Evolutionary conservation across 2,797 vertebrate species (phyloP).

Genomic region (Hoplostethus mediterraneus): DNA sequence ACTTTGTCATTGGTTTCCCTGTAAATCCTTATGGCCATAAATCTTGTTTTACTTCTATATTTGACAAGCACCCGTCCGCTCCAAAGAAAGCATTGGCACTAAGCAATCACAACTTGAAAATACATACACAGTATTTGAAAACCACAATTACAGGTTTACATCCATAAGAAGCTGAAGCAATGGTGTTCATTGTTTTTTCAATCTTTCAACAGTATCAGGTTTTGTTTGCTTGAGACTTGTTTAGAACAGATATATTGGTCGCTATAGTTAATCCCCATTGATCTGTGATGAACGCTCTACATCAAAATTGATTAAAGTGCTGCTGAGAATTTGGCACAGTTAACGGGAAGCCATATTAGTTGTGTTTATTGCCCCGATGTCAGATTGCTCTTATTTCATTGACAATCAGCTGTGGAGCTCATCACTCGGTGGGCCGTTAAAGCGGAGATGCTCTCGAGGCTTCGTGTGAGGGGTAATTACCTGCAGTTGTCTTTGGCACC

Average conservation of each 20-base stretch:
- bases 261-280: slow-evolving; percentile 65
- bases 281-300: slow-evolving; percentile 15
- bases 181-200: slow-evolving; percentile 73
- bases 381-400: slow-evolving; percentile 2
- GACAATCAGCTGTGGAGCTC: slow-evolving; percentile 34
- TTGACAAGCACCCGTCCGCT: slow-evolving; percentile 74
- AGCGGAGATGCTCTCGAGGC: slow-evolving; percentile 47
- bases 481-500: slow-evolving; percentile 67
- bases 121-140: slow-evolving; percentile 76
- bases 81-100: slow-evolving; percentile 85
- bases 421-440: slow-evolving; percentile 40
- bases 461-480: slow-evolving; percentile 52
- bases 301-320: background rate
- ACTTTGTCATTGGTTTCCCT: slow-evolving; percentile 69
- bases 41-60: slow-evolving; percentile 80
- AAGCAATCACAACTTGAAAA: slow-evolving; percentile 75
- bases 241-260: slow-evolving; percentile 67
- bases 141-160: slow-evolving; percentile 85
- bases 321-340: background rate
- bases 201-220: slow-evolving; percentile 73
- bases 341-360: background rate
- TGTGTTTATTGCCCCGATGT: background rate
- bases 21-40: slow-evolving; percentile 75
- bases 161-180: slow-evolving; percentile 65
- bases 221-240: slow-evolving; percentile 76